Evolutionary conservation across 2,888 invertebrate species (phyloP).

Genomic region (Scrobipalpa atriplicella): DNA sequence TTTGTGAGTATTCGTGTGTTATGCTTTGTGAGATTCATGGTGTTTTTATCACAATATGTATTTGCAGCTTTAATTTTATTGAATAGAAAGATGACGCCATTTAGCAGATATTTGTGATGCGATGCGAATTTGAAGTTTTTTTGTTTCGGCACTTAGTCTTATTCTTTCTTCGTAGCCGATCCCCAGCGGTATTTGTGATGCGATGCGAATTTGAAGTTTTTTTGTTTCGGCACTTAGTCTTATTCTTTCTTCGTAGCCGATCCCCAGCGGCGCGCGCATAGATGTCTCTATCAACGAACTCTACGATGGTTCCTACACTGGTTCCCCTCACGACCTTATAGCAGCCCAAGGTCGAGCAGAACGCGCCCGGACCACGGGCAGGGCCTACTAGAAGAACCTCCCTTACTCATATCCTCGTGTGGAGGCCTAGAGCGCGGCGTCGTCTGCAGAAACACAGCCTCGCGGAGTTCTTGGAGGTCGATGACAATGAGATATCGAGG

Average conservation of each 20-base stretch:
- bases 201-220: no score
- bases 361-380: constrained; percentile 88
- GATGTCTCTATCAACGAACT: constrained; percentile 97
- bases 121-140: no score
- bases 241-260: constrained; percentile 76
- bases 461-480: constrained; percentile 94
- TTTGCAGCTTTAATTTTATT: no score
- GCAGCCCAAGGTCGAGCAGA: constrained; percentile 89
- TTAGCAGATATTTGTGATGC: no score
- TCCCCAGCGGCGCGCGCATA: constrained; percentile 91
- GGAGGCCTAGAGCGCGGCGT: constrained; percentile 56
- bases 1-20: constrained; percentile 86
- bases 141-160: no score
- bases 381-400: constrained; percentile 90
- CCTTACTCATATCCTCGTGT: constrained; percentile 89
- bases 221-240: no score
- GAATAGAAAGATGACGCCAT: no score
- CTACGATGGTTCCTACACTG: constrained; percentile 97
- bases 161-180: constrained; percentile 80
- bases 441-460: constrained; percentile 86
- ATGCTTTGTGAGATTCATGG: background rate
- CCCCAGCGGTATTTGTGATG: constrained; percentile 46
- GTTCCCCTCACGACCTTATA: constrained; percentile 94
- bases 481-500: constrained; percentile 90
- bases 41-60: no score